These are phyloP conservation scores for Spongilla lacustris DNA, from an alignment of 37 sponge, comb jelly and placozoan species.

Conservation along the genomic window DNA sequence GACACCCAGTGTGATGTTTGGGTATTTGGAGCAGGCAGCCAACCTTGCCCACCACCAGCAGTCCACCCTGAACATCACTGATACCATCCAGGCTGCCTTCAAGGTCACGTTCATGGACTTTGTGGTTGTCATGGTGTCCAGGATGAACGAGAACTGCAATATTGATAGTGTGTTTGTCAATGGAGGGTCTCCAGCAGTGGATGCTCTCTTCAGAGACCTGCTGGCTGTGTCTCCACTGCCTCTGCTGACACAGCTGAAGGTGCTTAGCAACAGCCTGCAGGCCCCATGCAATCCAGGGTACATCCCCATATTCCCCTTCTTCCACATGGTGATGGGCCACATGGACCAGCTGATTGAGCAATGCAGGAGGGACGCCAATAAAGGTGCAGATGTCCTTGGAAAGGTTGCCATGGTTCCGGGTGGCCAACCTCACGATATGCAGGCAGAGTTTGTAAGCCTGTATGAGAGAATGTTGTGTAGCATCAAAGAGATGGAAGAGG, in stretches of 20 bases:
- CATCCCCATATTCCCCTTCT: constrained; percentile 58
- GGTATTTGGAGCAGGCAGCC: constrained; percentile 71
- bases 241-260: constrained; percentile 47
- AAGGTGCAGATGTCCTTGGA: constrained; percentile 13
- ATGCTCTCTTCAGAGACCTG: constrained; percentile 59
- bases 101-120: constrained; percentile 72
- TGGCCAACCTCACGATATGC: no score
- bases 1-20: constrained; percentile 71
- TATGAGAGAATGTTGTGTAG: no score
- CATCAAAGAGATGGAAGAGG: no score
- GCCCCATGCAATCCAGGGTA: not conserved
- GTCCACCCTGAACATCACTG: constrained; percentile 81
- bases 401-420: not conserved
- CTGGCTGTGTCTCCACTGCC: constrained; percentile 47
- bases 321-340: constrained; percentile 26
- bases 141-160: constrained; percentile 67
- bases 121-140: constrained; percentile 70
- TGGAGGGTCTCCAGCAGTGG: constrained; percentile 12
- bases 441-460: no score
- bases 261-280: constrained; percentile 29
- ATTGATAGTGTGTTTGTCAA: constrained; percentile 55
- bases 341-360: constrained; percentile 43
- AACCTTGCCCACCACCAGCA: constrained; percentile 53
- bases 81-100: constrained; percentile 70
- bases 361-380: constrained; percentile 16